Evolutionary conservation across 2,113 vertebrate species (phyloP).

Genomic region (Marmota monax): DNA sequence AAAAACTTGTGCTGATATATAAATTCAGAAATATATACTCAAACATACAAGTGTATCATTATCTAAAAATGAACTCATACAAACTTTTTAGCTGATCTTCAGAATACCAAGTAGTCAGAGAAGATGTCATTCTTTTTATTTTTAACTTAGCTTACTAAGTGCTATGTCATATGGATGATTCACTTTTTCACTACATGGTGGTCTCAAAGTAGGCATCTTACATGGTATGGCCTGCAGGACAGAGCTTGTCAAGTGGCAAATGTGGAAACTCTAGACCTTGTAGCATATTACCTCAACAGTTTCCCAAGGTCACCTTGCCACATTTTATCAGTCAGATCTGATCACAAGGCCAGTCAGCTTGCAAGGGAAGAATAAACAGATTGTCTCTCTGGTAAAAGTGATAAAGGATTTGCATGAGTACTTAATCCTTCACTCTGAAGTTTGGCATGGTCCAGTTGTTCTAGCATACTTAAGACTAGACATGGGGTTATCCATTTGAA

Average conservation of each 20-base stretch:
- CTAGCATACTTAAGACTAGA: neutral
- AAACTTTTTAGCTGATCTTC: neutral
- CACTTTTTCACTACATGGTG: neutral
- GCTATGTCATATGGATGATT: fast-evolving
- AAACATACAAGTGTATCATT: neutral
- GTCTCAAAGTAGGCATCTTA: no score
- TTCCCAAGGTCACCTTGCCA: no score
- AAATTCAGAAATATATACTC: neutral
- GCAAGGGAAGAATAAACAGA: neutral
- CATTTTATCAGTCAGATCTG: neutral
- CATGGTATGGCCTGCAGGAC: neutral
- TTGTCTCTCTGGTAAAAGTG: neutral
- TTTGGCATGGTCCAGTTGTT: neutral
- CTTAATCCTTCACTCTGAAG: neutral
- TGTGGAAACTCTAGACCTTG: neutral
- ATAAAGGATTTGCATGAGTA: neutral
- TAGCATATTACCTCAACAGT: neutral
- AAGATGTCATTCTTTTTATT: neutral
- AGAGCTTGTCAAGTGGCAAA: neutral
- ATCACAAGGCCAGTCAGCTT: neutral
- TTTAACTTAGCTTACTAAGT: neutral
- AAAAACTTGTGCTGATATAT: neutral
- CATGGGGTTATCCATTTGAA: neutral
- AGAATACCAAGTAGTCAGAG: neutral
- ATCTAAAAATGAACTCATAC: neutral